phyloP scores from a whole-genome alignment of 2,797 vertebrate species.

The Coccyzus lansbergi region DNA sequence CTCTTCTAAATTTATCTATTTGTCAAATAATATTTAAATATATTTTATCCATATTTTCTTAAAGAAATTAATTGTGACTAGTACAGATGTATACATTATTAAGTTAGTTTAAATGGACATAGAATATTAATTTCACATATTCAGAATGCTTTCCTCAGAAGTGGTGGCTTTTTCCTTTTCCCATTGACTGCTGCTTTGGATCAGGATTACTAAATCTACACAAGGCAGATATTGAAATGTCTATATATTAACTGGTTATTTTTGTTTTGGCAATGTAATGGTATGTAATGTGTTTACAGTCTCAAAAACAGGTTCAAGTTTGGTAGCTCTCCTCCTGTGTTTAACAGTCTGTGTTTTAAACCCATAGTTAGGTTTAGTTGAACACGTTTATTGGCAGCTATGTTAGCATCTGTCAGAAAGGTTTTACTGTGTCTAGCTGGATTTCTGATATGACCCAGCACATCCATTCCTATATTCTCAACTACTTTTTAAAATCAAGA shows the following conservation, averaged over 20 bases:
- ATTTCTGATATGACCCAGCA: not conserved
- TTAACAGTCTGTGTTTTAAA: not conserved
- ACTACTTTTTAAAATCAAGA: not conserved
- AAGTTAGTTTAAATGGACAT: not conserved
- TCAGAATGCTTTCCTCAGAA: not conserved
- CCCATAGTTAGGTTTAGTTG: not conserved
- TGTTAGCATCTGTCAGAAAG: not conserved
- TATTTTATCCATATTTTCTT: not conserved
- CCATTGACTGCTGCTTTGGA: not conserved
- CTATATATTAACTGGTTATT: not conserved
- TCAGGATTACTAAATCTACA: not conserved
- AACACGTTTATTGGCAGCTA: not conserved
- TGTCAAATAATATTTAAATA: not conserved
- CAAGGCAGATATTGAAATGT: not conserved
- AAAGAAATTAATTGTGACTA: not conserved
- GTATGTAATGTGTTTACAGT: not conserved
- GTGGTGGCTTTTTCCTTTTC: not conserved
- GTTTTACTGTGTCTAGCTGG: not conserved
- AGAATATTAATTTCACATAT: not conserved
- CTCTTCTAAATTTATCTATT: not conserved
- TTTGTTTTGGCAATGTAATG: not conserved
- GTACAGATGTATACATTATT: not conserved
- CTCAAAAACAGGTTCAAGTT: not conserved
- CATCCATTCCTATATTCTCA: not conserved
- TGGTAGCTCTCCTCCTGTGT: not conserved